Percentiles rank a stretch among this genome's conserved stretches.
phyloP scores from a whole-genome alignment of 2,888 invertebrate genomes.

The Boloria euphrosyne region DNA sequence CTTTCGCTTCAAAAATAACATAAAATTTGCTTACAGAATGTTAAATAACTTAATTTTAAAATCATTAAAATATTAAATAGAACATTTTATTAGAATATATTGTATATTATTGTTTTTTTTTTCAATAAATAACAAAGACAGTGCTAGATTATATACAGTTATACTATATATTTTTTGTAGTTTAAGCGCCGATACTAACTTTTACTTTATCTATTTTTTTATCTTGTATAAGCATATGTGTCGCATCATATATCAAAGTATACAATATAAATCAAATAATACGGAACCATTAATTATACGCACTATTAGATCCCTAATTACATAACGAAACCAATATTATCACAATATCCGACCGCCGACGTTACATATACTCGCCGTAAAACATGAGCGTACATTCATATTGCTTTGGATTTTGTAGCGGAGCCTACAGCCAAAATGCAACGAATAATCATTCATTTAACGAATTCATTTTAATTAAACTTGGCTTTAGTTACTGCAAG shows the following conservation, averaged over 20 bases:
- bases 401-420: neutral
- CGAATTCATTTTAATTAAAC: neutral
- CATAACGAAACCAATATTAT: conserved; percentile 31
- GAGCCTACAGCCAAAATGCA: neutral
- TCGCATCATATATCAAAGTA: no score
- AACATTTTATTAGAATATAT: no score
- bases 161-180: no score
- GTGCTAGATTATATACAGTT: no score
- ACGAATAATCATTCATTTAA: neutral
- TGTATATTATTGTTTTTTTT: no score
- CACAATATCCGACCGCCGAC: conserved; percentile 22
- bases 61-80: no score
- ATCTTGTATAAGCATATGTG: no score
- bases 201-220: no score
- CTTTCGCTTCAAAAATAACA: neutral
- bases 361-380: conserved; percentile 24
- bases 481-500: no score
- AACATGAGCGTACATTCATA: conserved; percentile 9
- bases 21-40: neutral
- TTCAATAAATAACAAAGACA: no score
- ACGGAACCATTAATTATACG: neutral
- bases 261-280: neutral
- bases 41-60: no score
- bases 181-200: no score
- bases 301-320: conserved; percentile 20